Conservation (phyloP, 2,888 invertebrate species). For the Stramonita haemastoma region DNA sequence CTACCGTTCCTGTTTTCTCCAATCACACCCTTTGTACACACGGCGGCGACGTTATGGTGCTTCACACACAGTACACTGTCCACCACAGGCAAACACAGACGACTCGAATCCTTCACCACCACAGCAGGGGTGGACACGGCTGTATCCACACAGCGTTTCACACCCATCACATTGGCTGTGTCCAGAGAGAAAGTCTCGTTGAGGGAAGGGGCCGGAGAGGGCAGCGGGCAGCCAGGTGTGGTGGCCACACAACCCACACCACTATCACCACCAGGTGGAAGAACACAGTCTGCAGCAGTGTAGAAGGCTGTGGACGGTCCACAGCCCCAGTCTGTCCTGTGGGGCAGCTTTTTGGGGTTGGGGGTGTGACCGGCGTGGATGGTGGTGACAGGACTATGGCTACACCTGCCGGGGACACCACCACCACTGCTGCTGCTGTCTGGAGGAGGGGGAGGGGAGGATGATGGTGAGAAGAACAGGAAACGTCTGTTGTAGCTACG, state of each 20-base stretch:
- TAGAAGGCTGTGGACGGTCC: too few relatives aligned
- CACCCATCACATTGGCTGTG: neutral
- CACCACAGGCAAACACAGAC: slow-evolving; percentile 13
- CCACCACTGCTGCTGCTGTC: neutral
- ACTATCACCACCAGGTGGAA: too few relatives aligned
- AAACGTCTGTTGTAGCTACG: too few relatives aligned
- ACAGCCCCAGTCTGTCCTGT: neutral
- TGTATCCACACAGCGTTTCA: neutral
- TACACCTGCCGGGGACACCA: neutral
- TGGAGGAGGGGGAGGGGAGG: neutral
- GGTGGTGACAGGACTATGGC: neutral
- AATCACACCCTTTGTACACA: neutral
- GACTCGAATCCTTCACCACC: neutral
- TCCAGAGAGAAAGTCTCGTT: slow-evolving; percentile 32
- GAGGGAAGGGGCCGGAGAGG: neutral
- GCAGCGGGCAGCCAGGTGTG: neutral
- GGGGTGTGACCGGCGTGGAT: slow-evolving; percentile 46
- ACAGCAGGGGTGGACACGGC: neutral
- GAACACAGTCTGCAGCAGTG: too few relatives aligned
- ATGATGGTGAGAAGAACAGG: neutral
- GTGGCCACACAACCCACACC: neutral
- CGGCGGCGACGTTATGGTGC: neutral
- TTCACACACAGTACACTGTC: neutral
- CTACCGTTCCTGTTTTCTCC: neutral
- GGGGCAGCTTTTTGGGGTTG: slow-evolving; percentile 32